These are phyloP conservation scores for Sebastes paucispinis DNA, from an alignment of 2,797 vertebrate species.

Conservation along the genomic window DNA sequence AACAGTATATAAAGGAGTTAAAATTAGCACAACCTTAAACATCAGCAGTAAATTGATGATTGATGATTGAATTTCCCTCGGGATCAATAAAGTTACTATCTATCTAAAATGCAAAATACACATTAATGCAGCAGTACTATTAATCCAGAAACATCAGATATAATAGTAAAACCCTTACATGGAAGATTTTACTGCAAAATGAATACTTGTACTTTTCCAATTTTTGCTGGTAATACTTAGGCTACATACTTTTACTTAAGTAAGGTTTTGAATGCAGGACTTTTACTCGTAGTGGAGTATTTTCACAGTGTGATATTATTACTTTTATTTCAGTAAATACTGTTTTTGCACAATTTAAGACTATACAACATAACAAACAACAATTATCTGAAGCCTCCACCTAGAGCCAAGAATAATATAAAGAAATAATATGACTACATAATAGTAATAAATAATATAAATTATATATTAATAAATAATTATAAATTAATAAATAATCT, in stretches of 20 bases:
- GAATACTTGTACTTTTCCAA: not conserved
- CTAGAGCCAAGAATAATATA: too few species aligned
- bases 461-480: too few species aligned
- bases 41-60: too few species aligned
- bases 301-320: not conserved
- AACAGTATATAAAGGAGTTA: rapidly evolving
- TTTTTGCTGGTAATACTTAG: not conserved
- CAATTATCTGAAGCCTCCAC: too few species aligned
- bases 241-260: not conserved
- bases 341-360: too few species aligned
- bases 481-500: not conserved
- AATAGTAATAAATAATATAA: too few species aligned
- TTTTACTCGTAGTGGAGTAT: too few species aligned
- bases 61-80: too few species aligned
- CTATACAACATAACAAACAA: too few species aligned
- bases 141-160: not conserved
- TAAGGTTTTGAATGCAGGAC: not conserved
- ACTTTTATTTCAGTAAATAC: not conserved
- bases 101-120: not conserved
- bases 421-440: too few species aligned
- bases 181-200: not conserved
- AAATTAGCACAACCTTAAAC: too few species aligned
- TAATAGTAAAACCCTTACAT: not conserved
- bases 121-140: not conserved
- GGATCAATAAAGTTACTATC: too few species aligned